These are phyloP conservation scores for Cheilosia variabilis DNA, from an alignment of 2,888 invertebrate genomes.

Conservation along the genomic window DNA sequence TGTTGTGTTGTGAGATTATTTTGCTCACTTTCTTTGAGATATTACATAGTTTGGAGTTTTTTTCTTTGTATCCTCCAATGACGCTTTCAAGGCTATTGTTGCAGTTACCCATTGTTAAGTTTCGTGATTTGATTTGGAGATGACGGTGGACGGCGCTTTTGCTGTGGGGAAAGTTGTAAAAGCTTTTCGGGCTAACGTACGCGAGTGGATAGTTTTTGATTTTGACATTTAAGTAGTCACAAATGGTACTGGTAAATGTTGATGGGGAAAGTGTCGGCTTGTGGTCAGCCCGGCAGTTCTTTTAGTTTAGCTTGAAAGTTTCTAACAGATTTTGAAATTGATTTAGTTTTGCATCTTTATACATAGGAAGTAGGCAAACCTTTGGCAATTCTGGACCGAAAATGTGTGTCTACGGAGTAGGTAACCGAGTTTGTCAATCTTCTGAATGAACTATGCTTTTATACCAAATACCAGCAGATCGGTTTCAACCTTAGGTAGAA, in stretches of 20 bases:
- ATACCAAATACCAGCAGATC: too few relatives aligned
- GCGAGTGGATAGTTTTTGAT: background rate
- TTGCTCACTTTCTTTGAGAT: conserved; percentile 14
- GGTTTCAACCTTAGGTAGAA: too few relatives aligned
- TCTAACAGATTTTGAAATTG: too few relatives aligned
- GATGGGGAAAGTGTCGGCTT: background rate
- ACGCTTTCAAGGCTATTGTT: conserved; percentile 34
- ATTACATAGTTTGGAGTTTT: background rate
- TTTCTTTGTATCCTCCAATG: background rate
- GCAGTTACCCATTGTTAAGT: conserved; percentile 56
- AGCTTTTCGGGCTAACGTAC: background rate
- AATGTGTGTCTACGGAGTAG: too few relatives aligned
- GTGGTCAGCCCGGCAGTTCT: background rate
- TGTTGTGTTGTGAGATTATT: conserved; percentile 48
- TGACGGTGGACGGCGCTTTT: conserved; percentile 15
- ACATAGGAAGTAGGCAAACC: too few relatives aligned
- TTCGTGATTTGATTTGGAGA: conserved; percentile 60
- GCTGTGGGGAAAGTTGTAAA: conserved; percentile 22
- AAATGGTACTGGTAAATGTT: background rate
- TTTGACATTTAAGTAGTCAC: background rate
- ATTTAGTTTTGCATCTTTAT: too few relatives aligned
- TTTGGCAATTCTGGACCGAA: too few relatives aligned
- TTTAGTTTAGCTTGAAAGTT: too few relatives aligned
- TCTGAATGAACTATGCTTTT: too few relatives aligned
- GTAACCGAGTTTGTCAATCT: too few relatives aligned